Evolutionary conservation across 2,797 vertebrate genomes (phyloP).

Genomic region (Spinus pinus): DNA sequence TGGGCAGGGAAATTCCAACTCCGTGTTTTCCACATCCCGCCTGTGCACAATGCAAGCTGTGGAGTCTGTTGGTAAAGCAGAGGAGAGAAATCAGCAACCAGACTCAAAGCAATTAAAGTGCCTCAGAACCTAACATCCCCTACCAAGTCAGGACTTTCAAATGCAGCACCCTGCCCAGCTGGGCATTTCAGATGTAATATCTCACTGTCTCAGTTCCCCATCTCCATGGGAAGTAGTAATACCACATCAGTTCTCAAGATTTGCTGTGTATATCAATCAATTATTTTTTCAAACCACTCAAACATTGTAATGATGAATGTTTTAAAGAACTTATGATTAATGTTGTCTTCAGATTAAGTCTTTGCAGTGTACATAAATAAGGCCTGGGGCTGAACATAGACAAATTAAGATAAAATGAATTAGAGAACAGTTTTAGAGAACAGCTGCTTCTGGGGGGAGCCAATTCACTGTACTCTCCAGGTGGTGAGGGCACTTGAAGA

Average conservation of each 20-base stretch:
- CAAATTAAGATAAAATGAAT: slow-evolving; percentile 37
- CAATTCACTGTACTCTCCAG: background rate
- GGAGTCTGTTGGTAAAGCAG: background rate
- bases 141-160: background rate
- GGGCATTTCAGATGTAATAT: background rate
- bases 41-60: background rate
- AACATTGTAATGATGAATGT: slow-evolving; percentile 1
- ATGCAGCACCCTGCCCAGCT: background rate
- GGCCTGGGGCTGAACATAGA: background rate
- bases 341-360: slow-evolving; percentile 22
- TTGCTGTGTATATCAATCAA: background rate
- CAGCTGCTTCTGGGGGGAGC: background rate
- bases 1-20: background rate
- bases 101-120: background rate
- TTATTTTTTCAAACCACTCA: background rate
- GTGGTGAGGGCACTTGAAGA: background rate
- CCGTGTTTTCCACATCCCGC: background rate
- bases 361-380: slow-evolving; percentile 16
- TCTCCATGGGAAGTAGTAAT: background rate
- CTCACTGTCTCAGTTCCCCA: background rate
- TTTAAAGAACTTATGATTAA: slow-evolving; percentile 41
- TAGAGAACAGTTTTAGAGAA: background rate
- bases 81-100: background rate
- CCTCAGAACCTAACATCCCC: background rate
- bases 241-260: background rate